phyloP scores from a whole-genome alignment of 2,113 vertebrate species.

The Lates calcarifer region DNA sequence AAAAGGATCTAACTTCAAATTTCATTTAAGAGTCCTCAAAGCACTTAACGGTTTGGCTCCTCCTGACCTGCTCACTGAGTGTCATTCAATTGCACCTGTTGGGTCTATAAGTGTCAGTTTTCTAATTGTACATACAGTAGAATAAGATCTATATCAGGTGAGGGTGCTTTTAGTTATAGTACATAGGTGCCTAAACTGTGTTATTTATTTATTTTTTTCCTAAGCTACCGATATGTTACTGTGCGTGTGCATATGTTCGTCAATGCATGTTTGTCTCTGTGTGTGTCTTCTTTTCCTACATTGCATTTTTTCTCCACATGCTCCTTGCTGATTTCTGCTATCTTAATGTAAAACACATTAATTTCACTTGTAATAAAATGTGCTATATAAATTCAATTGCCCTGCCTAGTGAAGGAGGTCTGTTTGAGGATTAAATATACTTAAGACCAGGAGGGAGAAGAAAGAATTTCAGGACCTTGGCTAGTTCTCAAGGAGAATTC shows the following conservation, averaged over 20 bases:
- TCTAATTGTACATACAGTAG: too few relatives aligned
- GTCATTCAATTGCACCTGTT: background rate
- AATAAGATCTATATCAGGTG: too few relatives aligned
- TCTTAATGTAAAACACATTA: too few relatives aligned
- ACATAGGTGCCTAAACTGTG: background rate
- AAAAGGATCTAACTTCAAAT: background rate
- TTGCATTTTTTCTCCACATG: too few relatives aligned
- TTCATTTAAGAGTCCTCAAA: background rate
- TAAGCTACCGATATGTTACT: too few relatives aligned
- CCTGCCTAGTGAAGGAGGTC: background rate
- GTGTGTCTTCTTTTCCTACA: too few relatives aligned
- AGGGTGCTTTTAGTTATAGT: too few relatives aligned
- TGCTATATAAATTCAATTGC: background rate
- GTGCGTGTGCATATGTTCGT: too few relatives aligned
- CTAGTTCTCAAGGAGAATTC: slow-evolving; percentile 33
- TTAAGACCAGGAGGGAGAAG: background rate
- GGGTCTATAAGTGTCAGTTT: background rate
- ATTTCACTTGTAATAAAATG: too few relatives aligned
- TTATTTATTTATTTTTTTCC: too few relatives aligned
- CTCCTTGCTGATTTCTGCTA: too few relatives aligned
- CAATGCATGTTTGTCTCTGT: too few relatives aligned
- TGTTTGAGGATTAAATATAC: background rate
- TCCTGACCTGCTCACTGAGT: background rate
- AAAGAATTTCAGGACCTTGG: slow-evolving; percentile 42
- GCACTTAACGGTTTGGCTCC: background rate